Conservation (phyloP, 2,888 invertebrate species). For the Bimastos eiseni region DNA sequence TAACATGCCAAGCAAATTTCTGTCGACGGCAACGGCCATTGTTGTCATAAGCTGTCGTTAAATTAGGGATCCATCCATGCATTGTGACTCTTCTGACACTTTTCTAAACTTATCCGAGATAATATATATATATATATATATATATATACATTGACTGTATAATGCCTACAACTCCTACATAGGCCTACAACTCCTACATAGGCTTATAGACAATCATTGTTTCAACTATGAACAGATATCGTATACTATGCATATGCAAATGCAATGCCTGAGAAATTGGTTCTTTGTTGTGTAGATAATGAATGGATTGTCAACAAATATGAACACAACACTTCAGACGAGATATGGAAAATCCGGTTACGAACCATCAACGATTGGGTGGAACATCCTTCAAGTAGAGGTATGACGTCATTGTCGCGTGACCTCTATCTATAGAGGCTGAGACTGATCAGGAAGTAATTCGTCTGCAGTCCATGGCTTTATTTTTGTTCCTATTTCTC, state of each 20-base stretch:
- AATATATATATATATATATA: background rate
- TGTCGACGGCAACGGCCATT: too few species aligned
- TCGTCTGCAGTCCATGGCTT: too few species aligned
- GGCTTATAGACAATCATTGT: too few species aligned
- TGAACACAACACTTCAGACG: background rate
- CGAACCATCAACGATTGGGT: background rate
- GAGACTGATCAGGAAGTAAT: background rate
- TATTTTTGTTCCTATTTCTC: too few species aligned
- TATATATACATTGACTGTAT: background rate
- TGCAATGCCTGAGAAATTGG: background rate
- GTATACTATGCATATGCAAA: background rate
- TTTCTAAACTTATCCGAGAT: too few species aligned
- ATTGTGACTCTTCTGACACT: too few species aligned
- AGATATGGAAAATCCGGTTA: background rate
- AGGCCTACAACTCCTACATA: background rate
- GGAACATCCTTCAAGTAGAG: background rate
- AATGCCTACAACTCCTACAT: too few species aligned
- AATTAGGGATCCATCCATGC: too few species aligned
- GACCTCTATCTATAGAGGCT: background rate
- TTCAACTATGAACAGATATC: background rate
- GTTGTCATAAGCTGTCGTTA: too few species aligned
- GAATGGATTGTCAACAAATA: background rate
- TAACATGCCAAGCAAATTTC: too few species aligned
- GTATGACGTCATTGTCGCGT: background rate
- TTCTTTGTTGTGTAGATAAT: background rate